A percentile compares a stretch with the other conserved stretches of the same genome.
Conservation (phyloP, 2,113 vertebrate genomes). For the Smithornis capensis region DNA sequence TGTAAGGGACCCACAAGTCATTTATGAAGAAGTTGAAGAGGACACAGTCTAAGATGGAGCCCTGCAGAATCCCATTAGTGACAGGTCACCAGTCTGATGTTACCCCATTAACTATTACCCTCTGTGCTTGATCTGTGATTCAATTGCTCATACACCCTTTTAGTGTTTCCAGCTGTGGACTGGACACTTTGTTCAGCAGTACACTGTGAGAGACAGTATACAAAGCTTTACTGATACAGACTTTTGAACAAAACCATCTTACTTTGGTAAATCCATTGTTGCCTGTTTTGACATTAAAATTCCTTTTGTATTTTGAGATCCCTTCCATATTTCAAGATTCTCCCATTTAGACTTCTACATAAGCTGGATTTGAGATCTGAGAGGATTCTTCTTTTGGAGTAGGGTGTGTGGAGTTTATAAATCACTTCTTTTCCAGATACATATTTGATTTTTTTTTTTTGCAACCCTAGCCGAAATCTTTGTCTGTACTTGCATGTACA, state of each 20-base stretch:
- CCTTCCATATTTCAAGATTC: neutral
- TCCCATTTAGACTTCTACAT: neutral
- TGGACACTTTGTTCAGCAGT: no score
- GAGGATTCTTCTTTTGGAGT: neutral
- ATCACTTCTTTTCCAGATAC: neutral
- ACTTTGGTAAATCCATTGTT: neutral
- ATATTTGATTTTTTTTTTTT: neutral
- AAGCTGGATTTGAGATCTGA: neutral
- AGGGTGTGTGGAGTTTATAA: neutral
- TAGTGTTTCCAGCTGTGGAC: no score
- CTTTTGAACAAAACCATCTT: neutral
- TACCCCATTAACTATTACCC: no score
- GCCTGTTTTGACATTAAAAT: neutral
- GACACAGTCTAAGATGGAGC: no score
- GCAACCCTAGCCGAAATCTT: neutral
- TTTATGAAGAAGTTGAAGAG: no score
- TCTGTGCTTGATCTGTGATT: no score
- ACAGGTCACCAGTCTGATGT: no score
- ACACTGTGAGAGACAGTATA: no score
- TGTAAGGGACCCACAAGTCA: no score
- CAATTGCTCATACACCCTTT: no score
- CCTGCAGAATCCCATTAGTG: no score
- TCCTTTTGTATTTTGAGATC: neutral
- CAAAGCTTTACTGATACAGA: neutral
- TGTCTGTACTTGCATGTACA: neutral